Evolutionary conservation across 2,888 invertebrate species (phyloP).

Genomic region (Anarsia innoxiella): DNA sequence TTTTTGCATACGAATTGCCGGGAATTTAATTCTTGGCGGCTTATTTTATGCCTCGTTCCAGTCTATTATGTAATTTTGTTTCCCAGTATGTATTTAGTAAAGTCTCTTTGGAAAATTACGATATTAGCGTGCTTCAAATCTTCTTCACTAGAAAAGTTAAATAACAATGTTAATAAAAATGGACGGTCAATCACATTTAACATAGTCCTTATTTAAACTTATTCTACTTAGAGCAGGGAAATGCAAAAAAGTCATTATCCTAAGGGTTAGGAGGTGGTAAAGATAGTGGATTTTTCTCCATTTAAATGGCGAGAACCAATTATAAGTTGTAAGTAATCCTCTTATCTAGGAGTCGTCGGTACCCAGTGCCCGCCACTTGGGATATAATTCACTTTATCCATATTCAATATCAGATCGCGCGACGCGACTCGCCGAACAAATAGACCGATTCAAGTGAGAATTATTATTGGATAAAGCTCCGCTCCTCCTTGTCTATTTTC

Average conservation of each 20-base stretch:
- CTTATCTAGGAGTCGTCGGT: constrained; percentile 62
- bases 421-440: constrained; percentile 66
- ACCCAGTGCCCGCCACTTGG: constrained; percentile 57
- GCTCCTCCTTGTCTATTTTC: constrained; percentile 61
- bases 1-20: constrained; percentile 34
- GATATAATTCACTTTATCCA: constrained; percentile 72
- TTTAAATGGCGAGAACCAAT: constrained; percentile 65
- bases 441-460: constrained; percentile 71
- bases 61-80: too few relatives aligned
- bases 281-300: constrained; percentile 50
- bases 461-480: constrained; percentile 70
- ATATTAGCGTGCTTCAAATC: too few relatives aligned
- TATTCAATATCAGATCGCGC: constrained; percentile 72
- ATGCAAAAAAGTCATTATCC: constrained; percentile 43
- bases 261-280: constrained; percentile 41
- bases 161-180: too few relatives aligned
- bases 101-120: too few relatives aligned
- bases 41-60: too few relatives aligned
- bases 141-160: too few relatives aligned
- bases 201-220: too few relatives aligned
- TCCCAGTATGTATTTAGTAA: too few relatives aligned
- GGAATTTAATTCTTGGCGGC: too few relatives aligned
- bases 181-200: too few relatives aligned
- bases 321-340: constrained; percentile 72
- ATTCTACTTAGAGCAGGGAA: too few relatives aligned